phyloP scores from a whole-genome alignment of 92 coral and sea anemone genomes.

The Siderastrea radians region DNA sequence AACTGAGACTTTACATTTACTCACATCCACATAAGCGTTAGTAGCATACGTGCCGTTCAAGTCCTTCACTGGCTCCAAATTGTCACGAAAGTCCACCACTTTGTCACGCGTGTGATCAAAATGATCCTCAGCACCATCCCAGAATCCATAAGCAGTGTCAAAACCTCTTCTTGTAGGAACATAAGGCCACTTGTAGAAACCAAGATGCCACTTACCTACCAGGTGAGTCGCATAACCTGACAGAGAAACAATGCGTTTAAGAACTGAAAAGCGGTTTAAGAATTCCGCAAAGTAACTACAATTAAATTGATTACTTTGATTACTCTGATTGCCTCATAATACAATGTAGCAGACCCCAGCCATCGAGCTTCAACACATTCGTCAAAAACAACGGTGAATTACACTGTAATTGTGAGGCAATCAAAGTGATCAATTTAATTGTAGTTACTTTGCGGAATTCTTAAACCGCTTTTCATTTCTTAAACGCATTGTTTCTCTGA shows the following conservation, averaged over 20 bases:
- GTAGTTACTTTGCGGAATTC: too few species aligned
- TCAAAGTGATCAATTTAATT: too few species aligned
- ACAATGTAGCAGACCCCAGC: too few species aligned
- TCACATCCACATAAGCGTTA: constrained; percentile 54
- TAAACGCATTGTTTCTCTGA: not conserved
- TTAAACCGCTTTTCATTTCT: not conserved
- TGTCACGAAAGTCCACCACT: constrained; percentile 70
- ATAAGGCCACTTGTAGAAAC: constrained; percentile 78
- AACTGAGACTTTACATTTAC: not conserved
- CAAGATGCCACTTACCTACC: constrained; percentile 97
- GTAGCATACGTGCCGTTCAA: constrained; percentile 74
- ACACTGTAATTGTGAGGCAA: too few species aligned
- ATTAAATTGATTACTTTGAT: too few species aligned
- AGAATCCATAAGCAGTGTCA: constrained; percentile 83
- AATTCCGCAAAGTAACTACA: too few species aligned
- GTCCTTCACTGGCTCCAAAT: constrained; percentile 44
- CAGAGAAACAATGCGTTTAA: not conserved
- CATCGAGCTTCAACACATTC: too few species aligned
- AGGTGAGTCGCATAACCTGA: constrained; percentile 84
- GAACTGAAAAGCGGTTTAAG: not conserved
- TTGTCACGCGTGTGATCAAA: constrained; percentile 60
- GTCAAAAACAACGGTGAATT: too few species aligned
- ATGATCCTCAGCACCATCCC: constrained; percentile 84
- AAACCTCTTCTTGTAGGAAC: constrained; percentile 88
- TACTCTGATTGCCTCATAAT: too few species aligned